These are phyloP conservation scores for Meandrusa payeni DNA, from an alignment of 2,888 invertebrate genomes.

Conservation along the genomic window DNA sequence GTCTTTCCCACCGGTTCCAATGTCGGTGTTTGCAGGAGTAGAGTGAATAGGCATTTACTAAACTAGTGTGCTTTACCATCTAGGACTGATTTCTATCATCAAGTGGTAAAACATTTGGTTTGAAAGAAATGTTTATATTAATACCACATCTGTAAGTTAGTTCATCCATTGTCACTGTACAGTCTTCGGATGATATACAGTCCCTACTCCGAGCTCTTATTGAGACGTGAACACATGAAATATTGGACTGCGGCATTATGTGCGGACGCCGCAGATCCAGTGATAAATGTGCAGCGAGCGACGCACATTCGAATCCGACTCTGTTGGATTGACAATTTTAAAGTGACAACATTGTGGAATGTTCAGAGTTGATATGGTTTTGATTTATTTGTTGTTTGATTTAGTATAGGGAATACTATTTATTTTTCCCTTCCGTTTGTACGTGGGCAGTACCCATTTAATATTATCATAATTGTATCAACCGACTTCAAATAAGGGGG, in stretches of 20 bases:
- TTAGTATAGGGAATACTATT: no score
- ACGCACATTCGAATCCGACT: conserved; percentile 36
- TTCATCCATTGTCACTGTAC: conserved; percentile 18
- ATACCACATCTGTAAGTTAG: conserved; percentile 24
- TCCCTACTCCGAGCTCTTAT: conserved; percentile 44
- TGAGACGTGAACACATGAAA: conserved; percentile 62
- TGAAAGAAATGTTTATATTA: conserved; percentile 17
- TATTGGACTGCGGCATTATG: conserved; percentile 44
- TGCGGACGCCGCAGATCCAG: conserved; percentile 51
- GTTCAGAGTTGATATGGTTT: conserved; percentile 25
- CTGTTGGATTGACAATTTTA: conserved; percentile 44
- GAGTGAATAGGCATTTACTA: no score
- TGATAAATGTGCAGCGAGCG: conserved; percentile 64
- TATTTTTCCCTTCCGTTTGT: no score
- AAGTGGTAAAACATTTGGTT: no score
- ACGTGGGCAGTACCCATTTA: no score
- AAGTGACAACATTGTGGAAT: conserved; percentile 29
- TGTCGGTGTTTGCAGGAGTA: no score
- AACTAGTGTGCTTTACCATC: no score
- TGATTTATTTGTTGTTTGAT: conserved; percentile 26
- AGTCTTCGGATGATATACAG: conserved; percentile 46
- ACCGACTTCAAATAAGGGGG: no score
- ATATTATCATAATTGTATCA: no score
- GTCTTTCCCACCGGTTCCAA: no score
- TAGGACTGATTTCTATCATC: no score